Conservation (phyloP, 2,888 invertebrate genomes). For the Tipula helvola region DNA sequence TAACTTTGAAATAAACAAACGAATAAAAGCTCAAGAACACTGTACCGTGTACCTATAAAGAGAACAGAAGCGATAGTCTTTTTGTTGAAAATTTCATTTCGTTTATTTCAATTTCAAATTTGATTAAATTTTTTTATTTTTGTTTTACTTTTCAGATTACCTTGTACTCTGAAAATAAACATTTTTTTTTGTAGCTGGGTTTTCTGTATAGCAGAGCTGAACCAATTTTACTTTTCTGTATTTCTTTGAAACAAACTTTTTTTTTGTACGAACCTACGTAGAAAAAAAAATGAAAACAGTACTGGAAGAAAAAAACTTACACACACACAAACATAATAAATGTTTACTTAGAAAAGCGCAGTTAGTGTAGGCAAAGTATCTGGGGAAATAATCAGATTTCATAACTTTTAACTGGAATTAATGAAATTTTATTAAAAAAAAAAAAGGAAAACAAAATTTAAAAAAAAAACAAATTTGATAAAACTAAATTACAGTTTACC, state of each 20-base stretch:
- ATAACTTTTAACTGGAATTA: not conserved
- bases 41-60: not conserved
- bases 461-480: not conserved
- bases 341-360: not conserved
- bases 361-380: not conserved
- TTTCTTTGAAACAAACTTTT: not conserved
- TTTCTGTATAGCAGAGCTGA: not conserved
- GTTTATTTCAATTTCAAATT: conserved; percentile 4
- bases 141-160: not conserved
- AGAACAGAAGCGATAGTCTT: not conserved
- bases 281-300: not conserved
- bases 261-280: too few relatives aligned
- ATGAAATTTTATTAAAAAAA: not conserved
- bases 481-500: not conserved
- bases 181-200: not conserved
- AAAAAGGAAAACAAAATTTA: not conserved
- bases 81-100: not conserved
- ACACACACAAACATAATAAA: too few relatives aligned
- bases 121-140: not conserved
- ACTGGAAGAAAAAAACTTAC: not conserved
- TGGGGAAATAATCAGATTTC: not conserved
- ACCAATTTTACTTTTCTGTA: not conserved
- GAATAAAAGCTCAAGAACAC: not conserved
- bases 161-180: not conserved
- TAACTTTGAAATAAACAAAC: not conserved